Conservation (phyloP, 2,113 vertebrate genomes). For the Albula goreensis region DNA sequence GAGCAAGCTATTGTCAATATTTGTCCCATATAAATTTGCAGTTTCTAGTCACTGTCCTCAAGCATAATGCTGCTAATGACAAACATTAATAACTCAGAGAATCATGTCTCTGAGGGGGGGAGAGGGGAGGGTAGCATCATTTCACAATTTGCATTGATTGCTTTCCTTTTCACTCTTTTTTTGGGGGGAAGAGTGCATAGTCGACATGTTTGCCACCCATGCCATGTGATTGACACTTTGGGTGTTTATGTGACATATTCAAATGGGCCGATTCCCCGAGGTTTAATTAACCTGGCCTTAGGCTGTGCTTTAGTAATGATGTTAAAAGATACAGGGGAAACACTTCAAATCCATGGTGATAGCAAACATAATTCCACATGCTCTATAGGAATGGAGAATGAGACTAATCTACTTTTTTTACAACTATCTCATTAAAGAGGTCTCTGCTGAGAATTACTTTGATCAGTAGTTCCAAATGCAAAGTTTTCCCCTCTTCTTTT, state of each 20-base stretch:
- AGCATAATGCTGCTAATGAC: conserved; percentile 66
- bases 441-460: conserved; percentile 62
- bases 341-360: conserved; percentile 26
- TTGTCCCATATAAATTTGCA: conserved; percentile 73
- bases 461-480: conserved; percentile 66
- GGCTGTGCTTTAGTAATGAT: conserved; percentile 65
- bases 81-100: conserved; percentile 71
- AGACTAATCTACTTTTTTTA: conserved; percentile 37
- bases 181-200: conserved; percentile 54
- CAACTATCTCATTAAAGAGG: conserved; percentile 62
- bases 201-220: conserved; percentile 63
- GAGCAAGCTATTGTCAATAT: conserved; percentile 76
- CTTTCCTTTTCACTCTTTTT: conserved; percentile 32
- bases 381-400: conserved; percentile 44
- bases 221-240: conserved; percentile 50
- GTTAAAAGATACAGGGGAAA: conserved; percentile 48
- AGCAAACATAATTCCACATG: conserved; percentile 42
- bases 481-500: conserved; percentile 54
- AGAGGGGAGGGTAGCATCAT: conserved; percentile 43
- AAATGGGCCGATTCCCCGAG: conserved; percentile 61
- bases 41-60: conserved; percentile 64
- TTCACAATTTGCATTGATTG: conserved; percentile 47
- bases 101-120: conserved; percentile 41
- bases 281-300: conserved; percentile 79
- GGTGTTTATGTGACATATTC: conserved; percentile 73